phyloP scores from a whole-genome alignment of 1,140 invertebrate species.

The Frieseomelitta varia region DNA sequence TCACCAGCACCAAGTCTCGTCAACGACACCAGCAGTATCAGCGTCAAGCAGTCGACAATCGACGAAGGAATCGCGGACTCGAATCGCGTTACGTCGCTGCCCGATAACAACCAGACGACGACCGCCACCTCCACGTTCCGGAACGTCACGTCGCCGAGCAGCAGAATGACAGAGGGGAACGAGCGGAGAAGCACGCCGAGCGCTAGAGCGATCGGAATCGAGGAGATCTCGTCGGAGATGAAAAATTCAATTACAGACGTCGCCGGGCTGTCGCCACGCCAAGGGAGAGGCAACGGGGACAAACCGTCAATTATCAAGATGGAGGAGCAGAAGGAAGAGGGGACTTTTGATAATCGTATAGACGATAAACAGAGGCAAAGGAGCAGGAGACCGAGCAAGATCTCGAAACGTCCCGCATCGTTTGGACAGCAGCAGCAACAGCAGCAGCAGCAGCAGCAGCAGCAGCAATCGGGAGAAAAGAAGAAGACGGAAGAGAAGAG shows the following conservation, averaged over 20 bases:
- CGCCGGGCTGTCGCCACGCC: not conserved
- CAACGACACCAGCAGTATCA: not conserved
- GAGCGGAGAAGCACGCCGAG: not conserved
- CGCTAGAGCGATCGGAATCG: slow-evolving; percentile 29
- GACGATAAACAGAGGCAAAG: slow-evolving; percentile 10
- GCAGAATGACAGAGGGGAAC: not conserved
- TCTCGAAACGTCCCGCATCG: too few species aligned
- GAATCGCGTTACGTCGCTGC: too few species aligned
- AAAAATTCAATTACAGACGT: slow-evolving; percentile 54
- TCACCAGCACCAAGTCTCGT: not conserved
- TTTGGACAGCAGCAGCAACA: too few species aligned
- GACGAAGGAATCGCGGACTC: too few species aligned
- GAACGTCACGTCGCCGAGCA: slow-evolving; percentile 31
- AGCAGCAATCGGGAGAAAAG: too few species aligned
- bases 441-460: not conserved
- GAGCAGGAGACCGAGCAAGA: slow-evolving; percentile 22
- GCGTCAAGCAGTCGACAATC: not conserved
- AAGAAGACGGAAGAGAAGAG: too few species aligned
- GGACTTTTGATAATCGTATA: slow-evolving; percentile 50
- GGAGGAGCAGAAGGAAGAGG: slow-evolving; percentile 16
- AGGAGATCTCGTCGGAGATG: slow-evolving; percentile 37
- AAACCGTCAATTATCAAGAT: slow-evolving; percentile 42
- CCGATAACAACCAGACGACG: not conserved
- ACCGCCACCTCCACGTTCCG: slow-evolving; percentile 40
- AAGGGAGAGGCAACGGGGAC: not conserved